These are phyloP conservation scores for Protodeltote pygarga DNA, from an alignment of 2,888 invertebrate species.

Conservation along the genomic window DNA sequence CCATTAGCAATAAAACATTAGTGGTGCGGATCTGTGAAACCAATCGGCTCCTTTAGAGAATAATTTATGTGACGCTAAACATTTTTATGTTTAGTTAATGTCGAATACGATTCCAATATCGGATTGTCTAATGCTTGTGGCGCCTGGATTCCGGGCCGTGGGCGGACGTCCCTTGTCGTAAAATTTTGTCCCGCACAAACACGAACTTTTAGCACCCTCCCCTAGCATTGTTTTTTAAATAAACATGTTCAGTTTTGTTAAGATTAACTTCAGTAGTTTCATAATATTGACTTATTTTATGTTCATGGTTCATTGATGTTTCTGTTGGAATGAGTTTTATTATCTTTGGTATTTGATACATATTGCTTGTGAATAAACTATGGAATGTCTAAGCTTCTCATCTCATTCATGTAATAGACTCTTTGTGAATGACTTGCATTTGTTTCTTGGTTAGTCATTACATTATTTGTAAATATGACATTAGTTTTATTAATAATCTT, in stretches of 20 bases:
- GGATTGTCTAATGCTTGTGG: conserved; percentile 81
- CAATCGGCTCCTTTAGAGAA: conserved; percentile 79
- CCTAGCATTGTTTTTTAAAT: conserved; percentile 76
- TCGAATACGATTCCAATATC: conserved; percentile 78
- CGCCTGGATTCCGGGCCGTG: conserved; percentile 76
- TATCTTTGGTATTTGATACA: conserved; percentile 6
- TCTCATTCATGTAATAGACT: background rate
- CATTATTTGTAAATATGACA: too few relatives aligned
- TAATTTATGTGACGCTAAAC: conserved; percentile 84
- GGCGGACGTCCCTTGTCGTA: conserved; percentile 77
- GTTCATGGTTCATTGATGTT: conserved; percentile 29
- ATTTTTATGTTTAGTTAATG: conserved; percentile 84
- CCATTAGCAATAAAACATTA: conserved; percentile 81
- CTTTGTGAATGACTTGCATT: too few relatives aligned
- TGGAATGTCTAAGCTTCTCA: conserved; percentile 7
- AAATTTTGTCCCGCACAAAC: conserved; percentile 81
- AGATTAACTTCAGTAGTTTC: conserved; percentile 70
- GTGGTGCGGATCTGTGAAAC: conserved; percentile 72
- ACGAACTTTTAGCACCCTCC: conserved; percentile 76
- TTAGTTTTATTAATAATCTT: too few relatives aligned
- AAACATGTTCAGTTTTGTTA: conserved; percentile 75
- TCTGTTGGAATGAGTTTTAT: background rate
- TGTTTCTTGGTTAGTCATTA: too few relatives aligned
- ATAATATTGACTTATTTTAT: conserved; percentile 69
- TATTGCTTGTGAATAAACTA: background rate